phyloP scores from a whole-genome alignment of 2,888 invertebrate genomes.

The Tinea pellionella region DNA sequence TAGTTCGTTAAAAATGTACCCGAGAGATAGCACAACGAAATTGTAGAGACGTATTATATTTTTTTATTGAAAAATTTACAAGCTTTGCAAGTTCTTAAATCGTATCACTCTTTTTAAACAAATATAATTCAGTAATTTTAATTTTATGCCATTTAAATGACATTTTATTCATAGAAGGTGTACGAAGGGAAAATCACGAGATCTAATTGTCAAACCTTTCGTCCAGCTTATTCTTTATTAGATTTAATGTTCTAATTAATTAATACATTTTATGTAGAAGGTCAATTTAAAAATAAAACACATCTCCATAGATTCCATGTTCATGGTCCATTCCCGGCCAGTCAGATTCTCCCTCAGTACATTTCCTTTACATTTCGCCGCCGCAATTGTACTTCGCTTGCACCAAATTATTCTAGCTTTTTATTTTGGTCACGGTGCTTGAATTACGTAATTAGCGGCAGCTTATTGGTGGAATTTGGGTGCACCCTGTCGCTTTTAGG shows the following conservation, averaged over 20 bases:
- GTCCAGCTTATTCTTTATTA: too few species aligned
- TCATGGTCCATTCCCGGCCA: constrained; percentile 1
- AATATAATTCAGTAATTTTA: too few species aligned
- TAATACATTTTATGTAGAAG: too few species aligned
- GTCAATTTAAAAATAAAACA: too few species aligned
- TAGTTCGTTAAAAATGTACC: constrained; percentile 52
- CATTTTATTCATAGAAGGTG: too few species aligned
- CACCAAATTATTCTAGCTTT: constrained; percentile 36
- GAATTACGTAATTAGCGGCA: constrained; percentile 62
- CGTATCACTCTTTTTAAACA: too few species aligned
- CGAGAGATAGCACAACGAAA: constrained; percentile 21
- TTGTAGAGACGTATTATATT: constrained; percentile 20
- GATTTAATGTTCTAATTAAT: too few species aligned
- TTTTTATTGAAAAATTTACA: too few species aligned
- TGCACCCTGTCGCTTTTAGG: constrained; percentile 17
- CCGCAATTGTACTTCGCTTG: constrained; percentile 33
- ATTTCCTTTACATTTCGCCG: constrained; percentile 22
- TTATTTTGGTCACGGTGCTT: constrained; percentile 58
- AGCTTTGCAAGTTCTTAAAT: too few species aligned
- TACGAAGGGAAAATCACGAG: too few species aligned
- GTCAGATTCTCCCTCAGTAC: constrained; percentile 10
- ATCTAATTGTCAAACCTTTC: too few species aligned
- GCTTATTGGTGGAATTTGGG: constrained; percentile 44
- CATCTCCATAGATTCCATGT: background rate
- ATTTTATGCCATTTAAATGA: too few species aligned